These are phyloP conservation scores for Onychomys leucogaster DNA, from an alignment of 2,797 vertebrate genomes.

Conservation along the genomic window DNA sequence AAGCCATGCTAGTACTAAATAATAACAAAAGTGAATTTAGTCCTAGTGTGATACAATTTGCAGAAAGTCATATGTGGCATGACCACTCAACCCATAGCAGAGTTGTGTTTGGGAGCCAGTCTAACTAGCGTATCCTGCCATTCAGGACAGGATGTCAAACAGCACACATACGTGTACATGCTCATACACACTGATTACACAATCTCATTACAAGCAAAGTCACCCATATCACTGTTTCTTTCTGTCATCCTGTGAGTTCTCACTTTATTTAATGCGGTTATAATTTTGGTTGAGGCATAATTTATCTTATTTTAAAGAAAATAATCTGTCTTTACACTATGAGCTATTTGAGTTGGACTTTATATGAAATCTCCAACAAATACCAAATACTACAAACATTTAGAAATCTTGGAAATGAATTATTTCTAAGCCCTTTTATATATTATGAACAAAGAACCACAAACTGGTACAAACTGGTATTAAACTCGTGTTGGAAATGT, in stretches of 20 bases:
- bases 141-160: slow-evolving; percentile 64
- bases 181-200: neutral
- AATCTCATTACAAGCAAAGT: slow-evolving; percentile 58
- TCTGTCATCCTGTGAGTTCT: slow-evolving; percentile 56
- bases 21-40: slow-evolving; percentile 68
- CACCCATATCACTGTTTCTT: neutral
- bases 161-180: neutral
- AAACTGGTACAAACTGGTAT: neutral
- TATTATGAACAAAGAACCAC: neutral
- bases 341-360: neutral
- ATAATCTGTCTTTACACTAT: neutral
- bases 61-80: neutral
- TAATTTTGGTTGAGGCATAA: neutral
- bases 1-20: slow-evolving; percentile 59
- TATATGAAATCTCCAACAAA: neutral
- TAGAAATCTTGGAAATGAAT: neutral
- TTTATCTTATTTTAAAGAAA: slow-evolving; percentile 8
- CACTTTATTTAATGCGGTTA: neutral
- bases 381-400: neutral
- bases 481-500: neutral
- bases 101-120: slow-evolving; percentile 68
- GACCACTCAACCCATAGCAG: slow-evolving; percentile 57
- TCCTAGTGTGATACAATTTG: slow-evolving; percentile 63
- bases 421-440: neutral
- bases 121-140: slow-evolving; percentile 76